Conservation (phyloP, 2,888 invertebrate species). For the Philereme vetulata region DNA sequence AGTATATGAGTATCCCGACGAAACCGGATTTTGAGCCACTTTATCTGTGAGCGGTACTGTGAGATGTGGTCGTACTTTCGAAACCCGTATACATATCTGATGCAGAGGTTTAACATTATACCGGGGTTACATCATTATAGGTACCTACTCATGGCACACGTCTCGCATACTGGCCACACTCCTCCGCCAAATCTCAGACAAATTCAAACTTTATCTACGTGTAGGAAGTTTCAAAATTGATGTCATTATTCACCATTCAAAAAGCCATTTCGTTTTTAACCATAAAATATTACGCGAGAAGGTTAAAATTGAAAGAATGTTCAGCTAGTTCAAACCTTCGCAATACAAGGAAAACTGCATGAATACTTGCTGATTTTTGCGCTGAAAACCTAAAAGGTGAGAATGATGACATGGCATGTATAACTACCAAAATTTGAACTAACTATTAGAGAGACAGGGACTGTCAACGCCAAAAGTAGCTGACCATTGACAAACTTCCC, state of each 20-base stretch:
- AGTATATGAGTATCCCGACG: too few relatives aligned
- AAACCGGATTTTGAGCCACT: too few relatives aligned
- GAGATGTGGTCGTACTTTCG: too few relatives aligned
- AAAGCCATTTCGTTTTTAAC: background rate
- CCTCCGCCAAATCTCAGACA: background rate
- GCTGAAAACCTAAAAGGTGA: background rate
- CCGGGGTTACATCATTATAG: too few relatives aligned
- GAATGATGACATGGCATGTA: background rate
- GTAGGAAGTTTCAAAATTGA: conserved; percentile 3
- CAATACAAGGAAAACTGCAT: conserved; percentile 1
- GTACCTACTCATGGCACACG: conserved; percentile 24
- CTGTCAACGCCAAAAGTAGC: too few relatives aligned
- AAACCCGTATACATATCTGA: too few relatives aligned
- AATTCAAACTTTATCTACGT: conserved; percentile 1
- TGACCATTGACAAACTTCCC: too few relatives aligned
- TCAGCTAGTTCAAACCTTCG: background rate
- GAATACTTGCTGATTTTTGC: background rate
- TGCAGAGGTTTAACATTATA: too few relatives aligned
- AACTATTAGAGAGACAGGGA: too few relatives aligned
- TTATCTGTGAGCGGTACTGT: too few relatives aligned
- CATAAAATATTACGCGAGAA: background rate
- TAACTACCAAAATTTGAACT: too few relatives aligned
- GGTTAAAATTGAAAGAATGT: background rate
- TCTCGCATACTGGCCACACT: background rate
- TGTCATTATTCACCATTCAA: background rate